These are phyloP conservation scores for Rhegmatorhina hoffmannsi DNA, from an alignment of 2,113 vertebrate species.

Conservation along the genomic window DNA sequence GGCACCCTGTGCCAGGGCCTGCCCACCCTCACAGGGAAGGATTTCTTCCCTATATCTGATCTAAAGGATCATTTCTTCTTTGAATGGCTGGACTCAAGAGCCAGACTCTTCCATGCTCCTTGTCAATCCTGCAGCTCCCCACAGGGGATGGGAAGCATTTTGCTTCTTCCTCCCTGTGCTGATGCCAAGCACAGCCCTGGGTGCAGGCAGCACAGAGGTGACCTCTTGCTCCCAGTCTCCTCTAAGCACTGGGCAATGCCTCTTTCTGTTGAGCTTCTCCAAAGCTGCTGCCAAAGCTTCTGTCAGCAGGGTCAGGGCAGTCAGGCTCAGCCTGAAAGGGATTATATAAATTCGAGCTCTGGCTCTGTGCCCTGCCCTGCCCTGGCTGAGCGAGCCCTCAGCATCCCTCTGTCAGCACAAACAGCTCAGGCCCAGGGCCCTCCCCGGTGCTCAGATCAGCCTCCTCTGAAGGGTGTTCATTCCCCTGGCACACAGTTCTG, in stretches of 20 bases:
- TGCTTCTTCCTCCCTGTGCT: not conserved
- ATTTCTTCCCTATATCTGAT: not conserved
- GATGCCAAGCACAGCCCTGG: not conserved
- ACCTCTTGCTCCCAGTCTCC: not conserved
- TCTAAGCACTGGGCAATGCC: not conserved
- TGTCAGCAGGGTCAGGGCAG: conserved; percentile 40
- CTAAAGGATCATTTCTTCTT: not conserved
- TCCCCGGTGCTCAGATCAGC: conserved; percentile 70
- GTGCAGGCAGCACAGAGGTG: not conserved
- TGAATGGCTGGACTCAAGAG: not conserved
- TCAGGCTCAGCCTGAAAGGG: not conserved
- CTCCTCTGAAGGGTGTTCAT: conserved; percentile 56
- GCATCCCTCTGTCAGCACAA: conserved; percentile 56
- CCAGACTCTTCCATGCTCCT: not conserved
- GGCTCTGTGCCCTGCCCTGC: not conserved
- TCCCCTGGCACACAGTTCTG: conserved; percentile 5
- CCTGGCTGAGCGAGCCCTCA: fast-evolving
- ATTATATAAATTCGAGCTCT: conserved; percentile 26
- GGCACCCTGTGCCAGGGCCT: not conserved
- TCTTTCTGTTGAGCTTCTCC: not conserved
- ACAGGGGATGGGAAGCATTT: not conserved
- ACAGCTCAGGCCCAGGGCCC: conserved; percentile 59
- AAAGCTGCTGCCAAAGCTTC: conserved; percentile 15
- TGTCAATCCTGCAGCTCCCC: not conserved
- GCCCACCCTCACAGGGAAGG: not conserved